Conservation (phyloP, 2,113 vertebrate genomes). For the Podarcis raffonei region DNA sequence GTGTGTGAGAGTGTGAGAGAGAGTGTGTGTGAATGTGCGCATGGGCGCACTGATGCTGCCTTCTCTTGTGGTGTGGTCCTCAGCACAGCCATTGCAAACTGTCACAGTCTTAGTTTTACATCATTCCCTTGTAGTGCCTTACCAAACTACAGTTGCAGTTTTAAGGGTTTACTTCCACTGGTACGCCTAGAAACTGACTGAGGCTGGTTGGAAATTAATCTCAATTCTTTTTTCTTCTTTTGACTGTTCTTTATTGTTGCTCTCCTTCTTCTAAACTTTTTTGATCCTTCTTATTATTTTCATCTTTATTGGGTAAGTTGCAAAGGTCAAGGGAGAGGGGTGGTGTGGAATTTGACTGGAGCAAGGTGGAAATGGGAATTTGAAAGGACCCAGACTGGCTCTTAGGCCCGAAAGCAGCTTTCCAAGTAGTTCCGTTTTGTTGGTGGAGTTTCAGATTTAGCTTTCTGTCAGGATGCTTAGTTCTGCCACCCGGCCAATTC, state of each 20-base stretch:
- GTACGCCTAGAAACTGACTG: slow-evolving; percentile 80
- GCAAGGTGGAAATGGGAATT: not conserved
- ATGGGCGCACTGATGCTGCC: slow-evolving; percentile 75
- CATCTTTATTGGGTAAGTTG: slow-evolving; percentile 57
- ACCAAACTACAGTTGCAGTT: slow-evolving; percentile 86
- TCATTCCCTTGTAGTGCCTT: slow-evolving; percentile 99
- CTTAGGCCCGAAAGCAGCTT: slow-evolving; percentile 28
- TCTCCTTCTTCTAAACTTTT: not conserved
- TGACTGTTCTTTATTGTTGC: slow-evolving; percentile 28
- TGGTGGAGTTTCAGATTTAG: slow-evolving; percentile 27
- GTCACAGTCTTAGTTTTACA: slow-evolving; percentile 85
- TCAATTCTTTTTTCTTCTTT: slow-evolving; percentile 62
- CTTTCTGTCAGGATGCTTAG: slow-evolving; percentile 37
- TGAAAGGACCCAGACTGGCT: not conserved
- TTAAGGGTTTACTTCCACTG: slow-evolving; percentile 84
- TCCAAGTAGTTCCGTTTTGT: slow-evolving; percentile 16
- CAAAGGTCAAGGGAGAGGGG: slow-evolving; percentile 16
- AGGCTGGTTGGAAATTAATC: slow-evolving; percentile 75
- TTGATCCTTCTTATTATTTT: not conserved
- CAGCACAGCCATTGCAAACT: slow-evolving; percentile 75
- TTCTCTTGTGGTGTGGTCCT: slow-evolving; percentile 82
- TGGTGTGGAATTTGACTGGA: slow-evolving; percentile 11
- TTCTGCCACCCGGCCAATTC: slow-evolving; percentile 34
- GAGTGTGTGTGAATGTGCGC: slow-evolving; percentile 49
- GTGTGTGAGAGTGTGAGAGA: slow-evolving; percentile 9